A percentile compares a stretch with the other conserved stretches of the same genome.
phyloP scores from a whole-genome alignment of 2,888 invertebrate species.

The Cantharis flavilabris region DNA sequence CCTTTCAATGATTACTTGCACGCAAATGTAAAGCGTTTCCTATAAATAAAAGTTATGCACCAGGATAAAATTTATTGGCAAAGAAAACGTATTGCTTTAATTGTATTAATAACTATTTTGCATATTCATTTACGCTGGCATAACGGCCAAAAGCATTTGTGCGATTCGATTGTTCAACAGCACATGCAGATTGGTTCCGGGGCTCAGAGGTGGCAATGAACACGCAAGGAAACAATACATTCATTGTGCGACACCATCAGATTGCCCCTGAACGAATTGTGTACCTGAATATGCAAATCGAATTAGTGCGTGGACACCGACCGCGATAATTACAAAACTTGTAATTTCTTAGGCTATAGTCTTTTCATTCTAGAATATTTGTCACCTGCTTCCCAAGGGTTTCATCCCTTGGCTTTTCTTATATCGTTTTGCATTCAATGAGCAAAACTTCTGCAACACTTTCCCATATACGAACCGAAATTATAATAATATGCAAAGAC shows the following conservation, averaged over 20 bases:
- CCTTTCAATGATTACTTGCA: slow-evolving; percentile 18
- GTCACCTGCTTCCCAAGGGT: slow-evolving; percentile 25
- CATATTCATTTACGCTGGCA: slow-evolving; percentile 33
- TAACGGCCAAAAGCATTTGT: slow-evolving; percentile 36
- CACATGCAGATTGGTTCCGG: slow-evolving; percentile 52
- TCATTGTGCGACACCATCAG: slow-evolving; percentile 39
- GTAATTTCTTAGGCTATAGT: slow-evolving; percentile 20
- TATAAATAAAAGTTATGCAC: not conserved
- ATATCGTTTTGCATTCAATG: slow-evolving; percentile 37
- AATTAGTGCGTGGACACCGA: slow-evolving; percentile 42
- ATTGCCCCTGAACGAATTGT: slow-evolving; percentile 34
- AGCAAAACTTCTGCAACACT: slow-evolving; percentile 39
- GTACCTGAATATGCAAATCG: slow-evolving; percentile 50
- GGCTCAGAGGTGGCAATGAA: slow-evolving; percentile 48
- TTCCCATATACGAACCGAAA: slow-evolving; percentile 41
- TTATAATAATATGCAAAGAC: slow-evolving; percentile 47
- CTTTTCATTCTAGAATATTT: slow-evolving; percentile 1
- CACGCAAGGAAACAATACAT: slow-evolving; percentile 45
- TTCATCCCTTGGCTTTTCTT: slow-evolving; percentile 24
- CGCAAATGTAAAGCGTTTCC: not conserved
- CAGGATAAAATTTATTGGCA: not conserved
- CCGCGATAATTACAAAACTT: slow-evolving; percentile 45
- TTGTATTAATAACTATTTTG: slow-evolving; percentile 39
- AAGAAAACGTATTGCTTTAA: slow-evolving; percentile 37
- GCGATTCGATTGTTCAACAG: slow-evolving; percentile 23